Evolutionary conservation across 2,113 vertebrate species (phyloP), one percentile per base, ranked within the genome.

Genomic region (Anhinga anhinga): DNA sequence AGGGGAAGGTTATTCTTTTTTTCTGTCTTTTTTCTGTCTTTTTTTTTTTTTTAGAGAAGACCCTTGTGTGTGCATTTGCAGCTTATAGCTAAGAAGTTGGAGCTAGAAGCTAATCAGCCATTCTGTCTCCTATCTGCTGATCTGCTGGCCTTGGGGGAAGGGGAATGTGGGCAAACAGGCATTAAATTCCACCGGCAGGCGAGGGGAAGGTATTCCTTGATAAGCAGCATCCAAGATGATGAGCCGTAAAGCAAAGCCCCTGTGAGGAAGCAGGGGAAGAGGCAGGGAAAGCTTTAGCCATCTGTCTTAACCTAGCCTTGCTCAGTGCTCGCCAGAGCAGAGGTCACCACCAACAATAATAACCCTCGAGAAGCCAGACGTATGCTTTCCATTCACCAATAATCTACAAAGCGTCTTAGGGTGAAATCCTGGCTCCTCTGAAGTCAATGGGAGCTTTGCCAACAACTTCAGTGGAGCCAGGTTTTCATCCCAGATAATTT

Each of bases 381-480:
- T 96, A 94, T 94, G 93, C 95, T 96, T 96, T 95, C 93, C 91
- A 96, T 96, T 97, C 96, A 96, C 94, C 93, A 96, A 93, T 97
- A 93, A 97, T 97, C 95, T 97, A 96, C 96, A 95, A 96, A 97
- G 96, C 52, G 3, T 96, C 85, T 95, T 77, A 90, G 93, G 95
- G 94, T 96, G 96, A 95, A 97, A 97, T 96, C 91, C 87, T 96
- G 94, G 82, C 96, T 95, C 85, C 90, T 95, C 89, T 97, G 95
- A 97, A 97, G 96, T 97, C 95, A 91, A 88, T 87, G 94, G 95
- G 94, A 96, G 94, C 94, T 94, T 94, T 97, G 96, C 95, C 96
- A 97, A 86, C 1, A 5, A 94, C 71, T 94, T 93, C 95, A 95
- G 87, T 83, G 95, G 95, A 96, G 96, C 91, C 94, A 97, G 96